A percentile compares a stretch with the other conserved stretches of the same genome.
These are phyloP conservation scores for Asbolus verrucosus DNA, from an alignment of 1,140 invertebrate genomes.

Conservation along the genomic window DNA sequence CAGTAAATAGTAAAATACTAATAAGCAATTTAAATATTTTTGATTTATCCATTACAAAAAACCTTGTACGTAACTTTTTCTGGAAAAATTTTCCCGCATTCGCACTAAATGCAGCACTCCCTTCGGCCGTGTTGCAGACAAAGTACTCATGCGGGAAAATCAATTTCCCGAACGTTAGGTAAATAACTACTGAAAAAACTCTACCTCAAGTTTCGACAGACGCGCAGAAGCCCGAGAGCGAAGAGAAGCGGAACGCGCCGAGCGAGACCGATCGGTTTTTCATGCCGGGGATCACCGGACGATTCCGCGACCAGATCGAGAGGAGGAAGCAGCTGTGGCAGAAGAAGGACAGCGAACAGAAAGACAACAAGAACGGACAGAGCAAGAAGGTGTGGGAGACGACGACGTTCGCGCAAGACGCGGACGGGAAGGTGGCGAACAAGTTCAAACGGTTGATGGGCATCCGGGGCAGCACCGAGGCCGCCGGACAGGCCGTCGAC, in stretches of 20 bases:
- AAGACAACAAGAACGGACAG: constrained; percentile 40
- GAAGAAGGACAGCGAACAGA: constrained; percentile 70
- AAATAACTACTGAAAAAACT: too few species aligned
- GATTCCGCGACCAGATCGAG: constrained; percentile 86
- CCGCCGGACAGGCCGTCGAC: constrained; percentile 67
- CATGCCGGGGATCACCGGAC: constrained; percentile 84
- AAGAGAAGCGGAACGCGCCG: constrained; percentile 6
- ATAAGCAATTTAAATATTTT: too few species aligned
- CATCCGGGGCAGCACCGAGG: constrained; percentile 76
- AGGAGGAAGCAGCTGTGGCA: constrained; percentile 92
- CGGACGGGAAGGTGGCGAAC: constrained; percentile 90
- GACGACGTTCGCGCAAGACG: constrained; percentile 87
- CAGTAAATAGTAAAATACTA: too few species aligned
- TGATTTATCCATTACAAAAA: too few species aligned
- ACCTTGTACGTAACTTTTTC: background rate
- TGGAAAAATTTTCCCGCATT: too few species aligned
- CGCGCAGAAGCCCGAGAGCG: background rate
- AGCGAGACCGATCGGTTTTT: constrained; percentile 74
- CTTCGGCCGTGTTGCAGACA: too few species aligned
- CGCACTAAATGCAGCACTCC: too few species aligned
- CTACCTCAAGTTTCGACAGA: constrained; percentile 2
- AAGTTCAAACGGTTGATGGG: constrained; percentile 98
- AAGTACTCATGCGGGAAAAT: too few species aligned
- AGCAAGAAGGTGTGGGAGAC: constrained; percentile 80
- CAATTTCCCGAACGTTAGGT: too few species aligned